Evolutionary conservation across 2,113 vertebrate species (phyloP), one percentile per base, ranked within the genome.

Genomic region (Trematomus loennbergii): DNA sequence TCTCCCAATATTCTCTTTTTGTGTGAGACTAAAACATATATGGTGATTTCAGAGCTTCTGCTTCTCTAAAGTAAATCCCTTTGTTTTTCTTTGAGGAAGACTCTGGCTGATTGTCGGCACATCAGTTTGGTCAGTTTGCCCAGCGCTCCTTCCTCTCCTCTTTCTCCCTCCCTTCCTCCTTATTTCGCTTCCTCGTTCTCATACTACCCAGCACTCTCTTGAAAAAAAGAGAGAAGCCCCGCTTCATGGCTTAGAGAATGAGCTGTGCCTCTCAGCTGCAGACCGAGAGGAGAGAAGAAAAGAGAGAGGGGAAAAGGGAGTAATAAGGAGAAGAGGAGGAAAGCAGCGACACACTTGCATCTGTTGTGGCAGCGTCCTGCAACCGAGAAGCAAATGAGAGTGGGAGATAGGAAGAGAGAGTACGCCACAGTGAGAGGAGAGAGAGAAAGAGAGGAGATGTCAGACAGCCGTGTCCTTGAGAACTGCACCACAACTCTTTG

Each of bases 401-500:
- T 85, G 79, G 82, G 78, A 76, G 88, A 75, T 75, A 89, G 71
- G 57, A 43, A 81, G 77, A 73, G 83, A 81, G 84, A 84, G 83
- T 71, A 78, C 85, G 81, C 79, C 82, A 86, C 82, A 83, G 87
- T 87, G 79, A 85, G 81, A 78, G 75, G 88, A 88, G 89, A 92
- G 91, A 92, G 91, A 92, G 87, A 90, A 89, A 85, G 80, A 89
- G 87, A 88, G 87, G 77, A 87, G 90, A 93, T 95, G 96, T 96
- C 95, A 96, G 95, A 96, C 94, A 95, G 97, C 90, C 76, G 97
- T 97, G 97, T 97, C 97, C 97, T 98, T 98, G 97, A 98, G 90
- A 98, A 96, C 96, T 97, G 97, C 97, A 98, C 95, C 96, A 90
- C 96, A 98, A 98, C 96, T 98, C 97, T 97, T 96, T 96, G 96